Evolutionary conservation across 2,797 vertebrate species (phyloP).

Genomic region (Okamejei kenojei): DNA sequence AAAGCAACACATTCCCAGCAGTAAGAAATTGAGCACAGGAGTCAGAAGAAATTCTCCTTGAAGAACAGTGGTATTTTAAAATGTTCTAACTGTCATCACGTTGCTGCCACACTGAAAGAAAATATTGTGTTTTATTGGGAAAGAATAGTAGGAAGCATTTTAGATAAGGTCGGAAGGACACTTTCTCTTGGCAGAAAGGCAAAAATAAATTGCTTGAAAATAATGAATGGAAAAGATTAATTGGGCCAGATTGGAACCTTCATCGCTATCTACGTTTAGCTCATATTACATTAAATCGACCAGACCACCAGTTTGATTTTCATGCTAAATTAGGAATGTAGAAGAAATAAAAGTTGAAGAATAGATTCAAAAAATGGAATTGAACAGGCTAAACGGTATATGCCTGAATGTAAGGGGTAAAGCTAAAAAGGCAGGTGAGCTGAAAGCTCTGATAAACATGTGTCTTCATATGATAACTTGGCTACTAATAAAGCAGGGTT

Average conservation of each 20-base stretch:
- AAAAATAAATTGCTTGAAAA: background rate
- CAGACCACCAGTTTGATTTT: background rate
- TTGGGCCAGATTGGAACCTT: background rate
- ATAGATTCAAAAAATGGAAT: no score
- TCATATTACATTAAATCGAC: background rate
- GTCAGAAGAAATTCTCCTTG: background rate
- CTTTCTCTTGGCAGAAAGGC: background rate
- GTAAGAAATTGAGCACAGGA: background rate
- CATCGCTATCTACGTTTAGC: background rate
- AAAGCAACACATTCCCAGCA: background rate
- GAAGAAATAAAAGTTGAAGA: no score
- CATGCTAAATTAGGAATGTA: background rate
- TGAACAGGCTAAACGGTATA: no score
- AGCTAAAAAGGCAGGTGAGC: no score
- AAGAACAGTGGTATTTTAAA: background rate
- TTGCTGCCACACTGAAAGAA: background rate
- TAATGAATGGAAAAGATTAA: background rate
- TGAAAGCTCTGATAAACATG: no score
- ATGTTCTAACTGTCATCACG: background rate
- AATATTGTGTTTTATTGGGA: background rate
- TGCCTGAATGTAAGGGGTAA: no score
- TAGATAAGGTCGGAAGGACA: background rate
- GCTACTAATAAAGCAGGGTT: no score
- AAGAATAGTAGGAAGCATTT: background rate
- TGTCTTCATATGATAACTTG: no score